Percentiles rank a stretch among this genome's conserved stretches.
phyloP scores from a whole-genome alignment of 1,140 invertebrate species.

The Holotrichia oblita region DNA sequence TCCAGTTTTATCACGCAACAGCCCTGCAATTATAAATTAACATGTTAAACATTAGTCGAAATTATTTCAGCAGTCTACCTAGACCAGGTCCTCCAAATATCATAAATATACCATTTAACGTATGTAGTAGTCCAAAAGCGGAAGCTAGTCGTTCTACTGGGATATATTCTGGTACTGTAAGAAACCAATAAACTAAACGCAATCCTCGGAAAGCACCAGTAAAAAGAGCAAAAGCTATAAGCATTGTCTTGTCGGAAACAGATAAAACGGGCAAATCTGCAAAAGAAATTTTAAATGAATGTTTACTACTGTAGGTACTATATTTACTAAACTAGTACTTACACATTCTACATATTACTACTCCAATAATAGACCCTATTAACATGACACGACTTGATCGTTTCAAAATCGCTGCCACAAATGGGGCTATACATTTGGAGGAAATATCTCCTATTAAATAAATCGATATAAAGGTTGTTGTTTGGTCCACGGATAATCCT shows the following conservation, averaged over 20 bases:
- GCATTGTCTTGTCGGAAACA: neutral
- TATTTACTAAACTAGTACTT: too few relatives aligned
- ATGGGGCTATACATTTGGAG: slow-evolving; percentile 71
- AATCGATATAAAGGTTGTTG: slow-evolving; percentile 70
- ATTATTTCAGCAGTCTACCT: neutral
- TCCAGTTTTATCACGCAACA: slow-evolving; percentile 16
- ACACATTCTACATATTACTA: slow-evolving; percentile 58
- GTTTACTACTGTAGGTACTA: neutral
- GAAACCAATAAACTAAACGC: slow-evolving; percentile 17
- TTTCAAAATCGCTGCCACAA: slow-evolving; percentile 63
- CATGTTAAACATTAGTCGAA: neutral
- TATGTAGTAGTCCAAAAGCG: slow-evolving; percentile 11
- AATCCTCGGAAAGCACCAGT: slow-evolving; percentile 5
- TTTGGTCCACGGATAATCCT: slow-evolving; percentile 65
- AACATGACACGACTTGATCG: slow-evolving; percentile 59
- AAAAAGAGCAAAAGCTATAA: neutral
- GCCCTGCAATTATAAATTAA: neutral
- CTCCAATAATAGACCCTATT: slow-evolving; percentile 54
- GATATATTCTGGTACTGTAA: neutral
- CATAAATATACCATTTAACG: slow-evolving; percentile 24
- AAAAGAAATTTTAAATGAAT: neutral
- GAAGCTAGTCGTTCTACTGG: slow-evolving; percentile 1
- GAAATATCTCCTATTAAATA: slow-evolving; percentile 69
- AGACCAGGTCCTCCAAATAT: slow-evolving; percentile 14
- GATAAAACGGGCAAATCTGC: slow-evolving; percentile 4